Evolutionary conservation across 2,888 invertebrate species (phyloP).

Genomic region (Brachyptera putata): DNA sequence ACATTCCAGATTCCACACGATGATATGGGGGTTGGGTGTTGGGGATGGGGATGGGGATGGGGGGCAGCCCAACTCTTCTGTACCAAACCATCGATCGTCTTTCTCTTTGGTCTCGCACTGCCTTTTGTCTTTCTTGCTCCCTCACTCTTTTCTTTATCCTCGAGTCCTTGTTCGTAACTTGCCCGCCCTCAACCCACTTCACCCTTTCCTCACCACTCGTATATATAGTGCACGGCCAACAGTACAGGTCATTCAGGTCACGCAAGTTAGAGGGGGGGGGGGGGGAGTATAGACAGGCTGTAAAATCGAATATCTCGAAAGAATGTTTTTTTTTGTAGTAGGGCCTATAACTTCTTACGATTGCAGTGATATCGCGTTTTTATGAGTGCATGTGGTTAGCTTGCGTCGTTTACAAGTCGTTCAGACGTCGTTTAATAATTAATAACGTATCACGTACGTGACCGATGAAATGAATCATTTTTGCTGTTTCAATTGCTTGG

Average conservation of each 20-base stretch:
- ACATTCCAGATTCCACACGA: slow-evolving; percentile 9
- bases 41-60: too few species aligned
- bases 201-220: neutral
- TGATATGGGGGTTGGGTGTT: too few species aligned
- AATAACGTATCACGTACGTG: too few species aligned
- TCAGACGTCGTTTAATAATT: too few species aligned
- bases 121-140: slow-evolving; percentile 2
- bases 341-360: neutral
- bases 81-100: slow-evolving; percentile 4
- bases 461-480: too few species aligned
- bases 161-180: neutral
- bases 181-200: neutral
- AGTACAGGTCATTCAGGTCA: slow-evolving; percentile 2
- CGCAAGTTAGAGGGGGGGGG: slow-evolving; percentile 1
- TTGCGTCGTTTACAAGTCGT: too few species aligned
- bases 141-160: slow-evolving; percentile 6
- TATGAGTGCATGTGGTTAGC: neutral
- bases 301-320: slow-evolving; percentile 2
- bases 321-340: slow-evolving; percentile 2
- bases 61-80: slow-evolving; percentile 3
- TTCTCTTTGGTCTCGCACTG: slow-evolving; percentile 5
- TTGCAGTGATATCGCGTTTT: neutral
- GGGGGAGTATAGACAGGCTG: neutral
- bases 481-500: too few species aligned
- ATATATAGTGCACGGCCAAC: neutral